Evolutionary conservation across 2,888 invertebrate genomes (phyloP).

Genomic region (Cryptocephalus primarius): DNA sequence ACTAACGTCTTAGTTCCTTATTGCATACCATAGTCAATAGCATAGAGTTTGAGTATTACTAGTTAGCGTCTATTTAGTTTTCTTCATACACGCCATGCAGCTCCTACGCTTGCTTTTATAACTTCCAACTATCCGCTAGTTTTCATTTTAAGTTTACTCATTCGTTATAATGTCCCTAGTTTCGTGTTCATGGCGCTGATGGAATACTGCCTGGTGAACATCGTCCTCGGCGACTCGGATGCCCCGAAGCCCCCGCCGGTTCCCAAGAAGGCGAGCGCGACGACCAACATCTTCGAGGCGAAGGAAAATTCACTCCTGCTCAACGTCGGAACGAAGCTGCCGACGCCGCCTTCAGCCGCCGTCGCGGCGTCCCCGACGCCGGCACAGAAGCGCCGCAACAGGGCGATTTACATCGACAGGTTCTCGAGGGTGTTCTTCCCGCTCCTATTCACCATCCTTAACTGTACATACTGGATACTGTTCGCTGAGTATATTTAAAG

Average conservation of each 20-base stretch:
- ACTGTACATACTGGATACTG: constrained; percentile 60
- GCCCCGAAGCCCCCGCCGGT: constrained; percentile 46
- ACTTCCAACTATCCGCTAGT: no score
- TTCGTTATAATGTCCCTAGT: constrained; percentile 30
- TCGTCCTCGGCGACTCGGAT: constrained; percentile 65
- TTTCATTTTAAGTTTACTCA: no score
- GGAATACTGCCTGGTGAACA: constrained; percentile 87
- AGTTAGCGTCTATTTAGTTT: no score
- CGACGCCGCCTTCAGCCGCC: constrained; percentile 27
- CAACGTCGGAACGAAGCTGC: constrained; percentile 20
- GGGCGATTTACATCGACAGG: constrained; percentile 60
- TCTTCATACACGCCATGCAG: no score
- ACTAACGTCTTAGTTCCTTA: no score
- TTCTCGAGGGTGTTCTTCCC: constrained; percentile 62
- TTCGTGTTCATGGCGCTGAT: constrained; percentile 90
- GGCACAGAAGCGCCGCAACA: constrained; percentile 49
- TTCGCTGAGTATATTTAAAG: constrained; percentile 59
- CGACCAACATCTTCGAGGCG: constrained; percentile 43
- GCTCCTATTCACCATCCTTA: constrained; percentile 54
- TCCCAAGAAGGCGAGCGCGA: constrained; percentile 32
- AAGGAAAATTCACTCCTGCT: constrained; percentile 38
- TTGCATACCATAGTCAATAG: no score
- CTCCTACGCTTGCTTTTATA: no score
- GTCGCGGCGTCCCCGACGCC: constrained; percentile 22
- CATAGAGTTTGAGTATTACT: no score